Evolutionary conservation across 2,888 invertebrate species (phyloP).

Genomic region (Matsumyia berberina): DNA sequence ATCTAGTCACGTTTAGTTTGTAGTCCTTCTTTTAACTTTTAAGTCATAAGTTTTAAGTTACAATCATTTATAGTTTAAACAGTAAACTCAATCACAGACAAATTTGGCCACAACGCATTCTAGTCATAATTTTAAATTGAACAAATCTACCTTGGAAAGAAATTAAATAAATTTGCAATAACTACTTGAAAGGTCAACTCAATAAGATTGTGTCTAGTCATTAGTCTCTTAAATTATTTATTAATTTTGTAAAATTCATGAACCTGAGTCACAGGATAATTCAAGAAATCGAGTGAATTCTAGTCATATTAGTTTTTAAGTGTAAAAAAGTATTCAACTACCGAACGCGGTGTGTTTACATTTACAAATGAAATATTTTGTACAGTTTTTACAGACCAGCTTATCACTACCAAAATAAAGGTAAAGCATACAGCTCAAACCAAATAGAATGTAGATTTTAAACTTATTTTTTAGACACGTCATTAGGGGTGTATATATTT

Average conservation of each 20-base stretch:
- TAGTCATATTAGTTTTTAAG: slow-evolving; percentile 71
- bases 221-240: slow-evolving; percentile 1
- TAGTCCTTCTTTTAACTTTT: slow-evolving; percentile 2
- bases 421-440: slow-evolving; percentile 64
- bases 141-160: no score
- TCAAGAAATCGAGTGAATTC: slow-evolving; percentile 62
- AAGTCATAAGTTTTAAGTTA: not conserved
- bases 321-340: slow-evolving; percentile 34
- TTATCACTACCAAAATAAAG: slow-evolving; percentile 56
- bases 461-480: slow-evolving; percentile 16
- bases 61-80: not conserved
- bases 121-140: slow-evolving; percentile 16
- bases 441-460: slow-evolving; percentile 58
- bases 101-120: no score
- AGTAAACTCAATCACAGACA: not conserved
- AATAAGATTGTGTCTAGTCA: slow-evolving; percentile 26
- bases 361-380: slow-evolving; percentile 12
- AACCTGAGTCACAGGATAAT: slow-evolving; percentile 7
- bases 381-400: slow-evolving; percentile 51
- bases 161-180: not conserved
- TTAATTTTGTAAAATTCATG: slow-evolving; percentile 32
- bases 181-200: not conserved
- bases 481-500: not conserved
- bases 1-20: slow-evolving; percentile 70
- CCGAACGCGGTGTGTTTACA: slow-evolving; percentile 19